Evolutionary conservation across 2,113 vertebrate genomes (phyloP).

Genomic region (Lamprologus sp.): DNA sequence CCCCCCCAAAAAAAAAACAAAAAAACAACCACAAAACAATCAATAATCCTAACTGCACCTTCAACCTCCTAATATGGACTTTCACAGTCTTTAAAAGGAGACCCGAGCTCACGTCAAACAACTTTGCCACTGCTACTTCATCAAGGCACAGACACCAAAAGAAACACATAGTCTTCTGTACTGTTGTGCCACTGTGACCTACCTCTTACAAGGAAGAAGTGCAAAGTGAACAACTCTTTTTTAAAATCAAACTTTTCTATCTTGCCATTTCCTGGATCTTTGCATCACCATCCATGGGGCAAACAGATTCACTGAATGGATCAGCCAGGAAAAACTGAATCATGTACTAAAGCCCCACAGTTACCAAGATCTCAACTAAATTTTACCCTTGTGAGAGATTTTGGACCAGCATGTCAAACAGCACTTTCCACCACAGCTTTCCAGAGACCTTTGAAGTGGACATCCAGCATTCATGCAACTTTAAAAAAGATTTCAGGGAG

Average conservation of each 20-base stretch:
- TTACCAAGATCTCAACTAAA: background rate
- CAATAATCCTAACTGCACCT: background rate
- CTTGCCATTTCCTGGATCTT: background rate
- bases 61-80: background rate
- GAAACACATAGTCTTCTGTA: background rate
- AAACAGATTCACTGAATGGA: background rate
- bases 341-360: background rate
- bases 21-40: background rate
- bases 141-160: rapidly evolving
- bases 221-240: background rate
- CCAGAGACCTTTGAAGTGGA: slow-evolving; percentile 3
- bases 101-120: rapidly evolving
- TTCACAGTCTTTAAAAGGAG: background rate
- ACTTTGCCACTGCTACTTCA: too few relatives aligned
- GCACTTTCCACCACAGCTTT: background rate
- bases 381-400: background rate
- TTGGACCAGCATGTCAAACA: background rate
- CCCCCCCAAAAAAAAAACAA: too few relatives aligned
- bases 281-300: background rate
- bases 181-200: background rate
- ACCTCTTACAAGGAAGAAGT: background rate
- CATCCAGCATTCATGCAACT: background rate
- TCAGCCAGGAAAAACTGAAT: background rate
- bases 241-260: background rate
- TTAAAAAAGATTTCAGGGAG: slow-evolving; percentile 42